Conservation (phyloP, 2,797 vertebrate genomes). For the Podarcis lilfordi region DNA sequence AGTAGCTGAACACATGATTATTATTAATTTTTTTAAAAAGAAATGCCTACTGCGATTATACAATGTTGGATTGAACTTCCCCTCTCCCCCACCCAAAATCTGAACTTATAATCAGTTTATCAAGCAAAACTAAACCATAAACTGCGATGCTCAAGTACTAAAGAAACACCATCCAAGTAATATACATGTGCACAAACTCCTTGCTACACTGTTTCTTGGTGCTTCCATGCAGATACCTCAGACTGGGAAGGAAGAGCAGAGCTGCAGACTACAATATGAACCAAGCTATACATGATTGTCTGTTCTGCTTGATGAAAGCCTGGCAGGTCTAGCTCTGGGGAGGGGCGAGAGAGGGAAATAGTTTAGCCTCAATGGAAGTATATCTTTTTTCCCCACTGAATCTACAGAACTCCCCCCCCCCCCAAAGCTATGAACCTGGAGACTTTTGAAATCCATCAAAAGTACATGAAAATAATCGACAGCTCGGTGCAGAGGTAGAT, state of each 20-base stretch:
- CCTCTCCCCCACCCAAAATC: background rate
- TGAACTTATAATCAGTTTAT: background rate
- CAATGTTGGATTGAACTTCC: background rate
- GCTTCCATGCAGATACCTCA: background rate
- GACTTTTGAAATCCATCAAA: slow-evolving; percentile 2
- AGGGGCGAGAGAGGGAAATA: background rate
- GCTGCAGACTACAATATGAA: background rate
- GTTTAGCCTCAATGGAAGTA: background rate
- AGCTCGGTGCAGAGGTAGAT: background rate
- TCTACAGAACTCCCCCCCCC: background rate
- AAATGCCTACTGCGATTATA: background rate
- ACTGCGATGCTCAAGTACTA: slow-evolving; percentile 1
- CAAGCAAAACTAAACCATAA: slow-evolving; percentile 11
- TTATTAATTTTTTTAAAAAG: slow-evolving; percentile 13
- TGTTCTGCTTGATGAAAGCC: background rate
- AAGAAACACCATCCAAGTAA: background rate
- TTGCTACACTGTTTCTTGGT: background rate
- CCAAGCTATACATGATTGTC: slow-evolving; percentile 8
- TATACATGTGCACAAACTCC: background rate
- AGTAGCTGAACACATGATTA: slow-evolving; percentile 32
- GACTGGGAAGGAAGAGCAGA: background rate
- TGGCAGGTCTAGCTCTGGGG: background rate
- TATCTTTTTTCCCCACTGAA: background rate
- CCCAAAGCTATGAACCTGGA: background rate
- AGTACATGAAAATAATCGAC: background rate